Percentiles rank a stretch among this genome's conserved stretches.
Evolutionary conservation across 2,113 vertebrate species (phyloP).

Genomic region (Brachyhypopomus gauderio): DNA sequence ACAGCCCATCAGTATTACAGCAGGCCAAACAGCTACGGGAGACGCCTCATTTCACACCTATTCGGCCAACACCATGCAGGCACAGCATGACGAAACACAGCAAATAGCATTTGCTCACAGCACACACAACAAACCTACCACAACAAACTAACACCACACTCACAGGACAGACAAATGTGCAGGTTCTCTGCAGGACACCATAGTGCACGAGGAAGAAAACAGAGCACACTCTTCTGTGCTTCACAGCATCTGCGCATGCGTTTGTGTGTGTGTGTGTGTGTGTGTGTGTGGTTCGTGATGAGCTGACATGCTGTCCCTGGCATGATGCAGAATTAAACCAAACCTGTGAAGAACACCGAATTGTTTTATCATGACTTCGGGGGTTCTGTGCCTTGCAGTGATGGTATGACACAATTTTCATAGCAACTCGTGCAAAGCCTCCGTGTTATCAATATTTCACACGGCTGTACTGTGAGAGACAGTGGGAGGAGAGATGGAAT

Average conservation of each 20-base stretch:
- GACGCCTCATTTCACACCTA: too few species aligned
- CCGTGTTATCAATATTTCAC: slow-evolving; percentile 33
- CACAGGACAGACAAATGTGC: too few species aligned
- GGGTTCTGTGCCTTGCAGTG: neutral
- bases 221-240: neutral
- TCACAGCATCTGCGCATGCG: neutral
- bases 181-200: neutral
- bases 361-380: too few species aligned
- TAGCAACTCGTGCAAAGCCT: slow-evolving; percentile 22
- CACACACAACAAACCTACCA: too few species aligned
- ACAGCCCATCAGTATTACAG: too few species aligned
- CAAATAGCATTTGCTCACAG: too few species aligned
- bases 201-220: neutral
- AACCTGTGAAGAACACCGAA: neutral
- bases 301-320: neutral
- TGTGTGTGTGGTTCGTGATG: neutral
- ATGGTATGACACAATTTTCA: slow-evolving; percentile 8
- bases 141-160: too few species aligned
- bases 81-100: too few species aligned
- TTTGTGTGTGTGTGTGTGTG: neutral
- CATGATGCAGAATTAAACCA: neutral
- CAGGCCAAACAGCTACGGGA: too few species aligned
- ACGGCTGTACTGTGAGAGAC: neutral
- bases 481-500: slow-evolving; percentile 22
- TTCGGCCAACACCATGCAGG: too few species aligned